A percentile compares a stretch with the other conserved stretches of the same genome.
These are phyloP conservation scores for Oncorhynchus keta DNA, from an alignment of 2,113 vertebrate species.

Conservation along the genomic window DNA sequence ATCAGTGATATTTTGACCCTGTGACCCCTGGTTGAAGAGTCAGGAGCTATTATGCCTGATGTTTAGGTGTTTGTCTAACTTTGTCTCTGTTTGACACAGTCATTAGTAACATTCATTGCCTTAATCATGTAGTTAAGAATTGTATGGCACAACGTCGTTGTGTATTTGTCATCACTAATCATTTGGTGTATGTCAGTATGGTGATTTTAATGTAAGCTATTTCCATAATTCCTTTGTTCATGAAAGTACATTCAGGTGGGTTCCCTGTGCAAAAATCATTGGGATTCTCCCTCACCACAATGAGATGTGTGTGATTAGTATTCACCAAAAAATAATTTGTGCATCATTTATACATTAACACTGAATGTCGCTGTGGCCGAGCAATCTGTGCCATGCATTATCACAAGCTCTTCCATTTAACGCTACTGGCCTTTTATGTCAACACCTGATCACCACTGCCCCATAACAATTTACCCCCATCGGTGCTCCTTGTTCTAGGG, in stretches of 20 bases:
- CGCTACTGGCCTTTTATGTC: not conserved
- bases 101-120: not conserved
- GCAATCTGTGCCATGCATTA: not conserved
- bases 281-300: no score
- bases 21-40: not conserved
- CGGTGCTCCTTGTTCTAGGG: constrained; percentile 48
- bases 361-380: no score
- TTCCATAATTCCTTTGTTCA: no score
- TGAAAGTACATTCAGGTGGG: no score
- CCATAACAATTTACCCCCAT: constrained; percentile 54
- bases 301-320: no score
- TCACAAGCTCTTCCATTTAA: not conserved
- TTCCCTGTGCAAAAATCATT: no score
- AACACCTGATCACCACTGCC: constrained; percentile 34
- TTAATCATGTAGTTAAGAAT: not conserved
- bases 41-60: not conserved
- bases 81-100: not conserved
- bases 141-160: not conserved
- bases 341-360: no score
- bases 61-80: not conserved
- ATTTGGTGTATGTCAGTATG: not conserved
- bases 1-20: not conserved
- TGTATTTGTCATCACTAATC: not conserved
- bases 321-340: no score
- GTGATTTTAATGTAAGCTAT: not conserved